phyloP scores from a whole-genome alignment of 1,140 invertebrate genomes.

The Tachypleus tridentatus region DNA sequence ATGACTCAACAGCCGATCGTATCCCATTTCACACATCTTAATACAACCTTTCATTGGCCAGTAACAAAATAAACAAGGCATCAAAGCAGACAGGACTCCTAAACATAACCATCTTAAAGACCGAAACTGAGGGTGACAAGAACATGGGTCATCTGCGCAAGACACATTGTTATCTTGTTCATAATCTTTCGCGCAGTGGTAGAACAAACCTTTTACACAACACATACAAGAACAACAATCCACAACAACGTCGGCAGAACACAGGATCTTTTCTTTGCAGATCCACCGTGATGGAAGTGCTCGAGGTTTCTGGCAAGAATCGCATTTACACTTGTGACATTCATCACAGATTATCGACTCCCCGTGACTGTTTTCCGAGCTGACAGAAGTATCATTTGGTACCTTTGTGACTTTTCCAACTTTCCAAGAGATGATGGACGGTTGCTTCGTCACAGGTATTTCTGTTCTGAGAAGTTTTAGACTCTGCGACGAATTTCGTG shows the following conservation, averaged over 20 bases:
- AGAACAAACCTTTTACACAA: slow-evolving; percentile 82
- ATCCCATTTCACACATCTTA: slow-evolving; percentile 60
- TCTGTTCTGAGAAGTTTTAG: too few relatives aligned
- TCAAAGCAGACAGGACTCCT: slow-evolving; percentile 55
- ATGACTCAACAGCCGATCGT: slow-evolving; percentile 58
- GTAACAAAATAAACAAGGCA: slow-evolving; percentile 83
- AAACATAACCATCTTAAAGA: slow-evolving; percentile 71
- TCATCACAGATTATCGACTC: slow-evolving; percentile 63
- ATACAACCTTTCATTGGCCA: slow-evolving; percentile 76
- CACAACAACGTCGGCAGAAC: slow-evolving; percentile 69
- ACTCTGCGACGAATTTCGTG: too few relatives aligned
- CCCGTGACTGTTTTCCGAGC: slow-evolving; percentile 21
- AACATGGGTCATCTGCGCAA: slow-evolving; percentile 74
- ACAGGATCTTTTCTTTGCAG: slow-evolving; percentile 69
- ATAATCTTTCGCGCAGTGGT: slow-evolving; percentile 68
- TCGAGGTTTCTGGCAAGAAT: slow-evolving; percentile 67
- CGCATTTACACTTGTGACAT: slow-evolving; percentile 75
- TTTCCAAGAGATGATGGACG: too few relatives aligned
- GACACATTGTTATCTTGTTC: slow-evolving; percentile 52
- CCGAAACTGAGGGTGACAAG: slow-evolving; percentile 55
- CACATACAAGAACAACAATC: slow-evolving; percentile 84
- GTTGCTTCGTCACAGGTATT: too few relatives aligned
- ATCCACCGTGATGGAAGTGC: slow-evolving; percentile 75
- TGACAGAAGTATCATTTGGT: too few relatives aligned
- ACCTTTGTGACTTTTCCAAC: too few relatives aligned